Evolutionary conservation across 1,140 invertebrate species (phyloP), one percentile per base, ranked within the genome.

Genomic region (Nebria ingens): DNA sequence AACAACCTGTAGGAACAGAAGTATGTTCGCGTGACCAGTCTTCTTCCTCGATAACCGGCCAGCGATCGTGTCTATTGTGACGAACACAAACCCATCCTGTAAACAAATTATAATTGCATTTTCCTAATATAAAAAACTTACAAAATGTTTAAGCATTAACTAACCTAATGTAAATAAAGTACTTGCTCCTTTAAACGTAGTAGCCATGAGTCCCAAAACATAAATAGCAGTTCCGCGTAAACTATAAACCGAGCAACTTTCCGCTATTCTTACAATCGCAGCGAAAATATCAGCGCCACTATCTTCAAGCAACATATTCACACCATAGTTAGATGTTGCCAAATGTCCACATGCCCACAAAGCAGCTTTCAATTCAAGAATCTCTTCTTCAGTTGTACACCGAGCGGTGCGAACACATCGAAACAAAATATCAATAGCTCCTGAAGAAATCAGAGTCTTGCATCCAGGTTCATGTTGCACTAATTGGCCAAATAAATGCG

Each of bases 181-280:
- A 66, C 93, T 84, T 3, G 87, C 87, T 1, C 93, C 93, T 56
- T 83, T 77, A 56, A 80, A 78, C 0, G 89, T 95, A 20, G 86
- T 87, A 1, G 86, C 85, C 19, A 97, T 77, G 0, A 97, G 73
- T 52, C 91, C 86, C 2, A 97, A 74, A 3, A 85, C 81, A 69
- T 93, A 94, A 71, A 92, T 90, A 1, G 90, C 89, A 1, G 91
- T 94, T 0, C 89, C 92, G 55, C 91, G 78, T 19, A 97, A 77
- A 0, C 91, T 88, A 67, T 93, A 93, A 23, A 94, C 85, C 9
- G 82, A 79, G 70, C 85, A 86, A 50, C 80, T 79, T 63, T 87
- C 83, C 0, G 86, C 91, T 51, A 96, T 72, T 19, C 79, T 71
- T 0, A 85, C 78, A 38, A 91, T 75, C 38, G 76, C 67, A 40